phyloP scores from a whole-genome alignment of 2,113 vertebrate genomes.

The Desmodus rotundus region DNA sequence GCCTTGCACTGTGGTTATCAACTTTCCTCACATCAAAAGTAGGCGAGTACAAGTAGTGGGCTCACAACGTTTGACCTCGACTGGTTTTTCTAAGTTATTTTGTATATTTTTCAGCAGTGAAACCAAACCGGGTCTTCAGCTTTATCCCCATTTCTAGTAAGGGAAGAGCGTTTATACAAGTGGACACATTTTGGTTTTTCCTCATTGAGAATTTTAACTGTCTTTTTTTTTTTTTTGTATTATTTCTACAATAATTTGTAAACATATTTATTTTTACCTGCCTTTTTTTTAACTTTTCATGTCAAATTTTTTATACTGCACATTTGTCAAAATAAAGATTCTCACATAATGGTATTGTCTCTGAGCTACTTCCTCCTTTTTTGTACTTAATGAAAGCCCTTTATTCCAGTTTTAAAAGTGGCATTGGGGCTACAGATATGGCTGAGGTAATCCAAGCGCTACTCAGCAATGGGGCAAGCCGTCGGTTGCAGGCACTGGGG shows the following conservation, averaged over 20 bases:
- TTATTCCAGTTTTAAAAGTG: background rate
- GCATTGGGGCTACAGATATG: background rate
- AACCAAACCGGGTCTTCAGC: constrained; percentile 72
- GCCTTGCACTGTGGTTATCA: constrained; percentile 32
- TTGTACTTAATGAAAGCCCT: background rate
- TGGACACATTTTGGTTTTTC: constrained; percentile 61
- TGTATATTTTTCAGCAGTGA: constrained; percentile 68
- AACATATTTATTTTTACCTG: constrained; percentile 85
- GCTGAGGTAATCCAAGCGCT: background rate
- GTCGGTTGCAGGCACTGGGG: background rate
- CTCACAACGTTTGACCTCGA: constrained; percentile 70
- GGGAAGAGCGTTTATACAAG: constrained; percentile 70
- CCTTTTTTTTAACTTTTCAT: constrained; percentile 69
- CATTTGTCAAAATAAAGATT: constrained; percentile 81
- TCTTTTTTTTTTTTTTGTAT: constrained; percentile 79
- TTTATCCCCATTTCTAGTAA: constrained; percentile 64
- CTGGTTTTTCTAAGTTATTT: constrained; percentile 76
- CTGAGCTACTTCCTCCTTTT: background rate
- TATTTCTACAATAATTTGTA: constrained; percentile 77
- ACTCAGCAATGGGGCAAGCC: background rate
- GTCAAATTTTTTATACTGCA: constrained; percentile 75
- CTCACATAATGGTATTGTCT: constrained; percentile 45
- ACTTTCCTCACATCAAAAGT: background rate
- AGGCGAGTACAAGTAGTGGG: constrained; percentile 35
- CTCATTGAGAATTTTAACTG: constrained; percentile 75